Evolutionary conservation across 2,113 vertebrate species (phyloP).

Genomic region (Daphoenositta chrysoptera): DNA sequence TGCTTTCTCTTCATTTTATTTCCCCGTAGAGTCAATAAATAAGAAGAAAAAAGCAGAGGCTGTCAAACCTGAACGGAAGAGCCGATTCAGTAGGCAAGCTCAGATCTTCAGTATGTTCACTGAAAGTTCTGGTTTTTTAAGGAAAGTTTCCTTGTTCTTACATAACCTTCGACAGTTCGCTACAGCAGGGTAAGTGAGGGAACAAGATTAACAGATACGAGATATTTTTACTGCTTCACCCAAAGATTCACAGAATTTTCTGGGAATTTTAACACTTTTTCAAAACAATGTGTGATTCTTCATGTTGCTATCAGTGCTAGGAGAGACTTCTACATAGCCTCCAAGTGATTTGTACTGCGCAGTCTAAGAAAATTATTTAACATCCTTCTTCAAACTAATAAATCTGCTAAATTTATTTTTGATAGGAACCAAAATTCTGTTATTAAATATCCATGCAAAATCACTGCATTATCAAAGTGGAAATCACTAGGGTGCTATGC

Average conservation of each 20-base stretch:
- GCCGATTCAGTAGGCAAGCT: not conserved
- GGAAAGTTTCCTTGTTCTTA: constrained; percentile 33
- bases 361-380: constrained; percentile 44
- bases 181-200: constrained; percentile 38
- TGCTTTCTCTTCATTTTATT: not conserved
- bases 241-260: constrained; percentile 49
- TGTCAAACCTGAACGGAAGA: not conserved
- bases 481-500: constrained; percentile 27
- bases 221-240: constrained; percentile 54
- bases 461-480: constrained; percentile 4
- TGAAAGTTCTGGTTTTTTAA: not conserved
- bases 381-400: constrained; percentile 49
- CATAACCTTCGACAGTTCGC: constrained; percentile 17
- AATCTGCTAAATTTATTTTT: constrained; percentile 38
- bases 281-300: constrained; percentile 54
- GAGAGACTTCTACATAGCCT: constrained; percentile 30
- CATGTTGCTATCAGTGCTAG: not conserved
- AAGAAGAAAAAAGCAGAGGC: not conserved
- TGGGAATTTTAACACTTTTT: constrained; percentile 59
- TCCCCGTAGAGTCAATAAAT: not conserved
- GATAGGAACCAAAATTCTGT: not conserved
- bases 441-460: constrained; percentile 38
- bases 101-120: not conserved
- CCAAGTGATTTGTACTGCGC: constrained; percentile 29
- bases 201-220: constrained; percentile 56